Evolutionary conservation across 1,140 invertebrate species (phyloP).

Genomic region (Drosophila neocordata): DNA sequence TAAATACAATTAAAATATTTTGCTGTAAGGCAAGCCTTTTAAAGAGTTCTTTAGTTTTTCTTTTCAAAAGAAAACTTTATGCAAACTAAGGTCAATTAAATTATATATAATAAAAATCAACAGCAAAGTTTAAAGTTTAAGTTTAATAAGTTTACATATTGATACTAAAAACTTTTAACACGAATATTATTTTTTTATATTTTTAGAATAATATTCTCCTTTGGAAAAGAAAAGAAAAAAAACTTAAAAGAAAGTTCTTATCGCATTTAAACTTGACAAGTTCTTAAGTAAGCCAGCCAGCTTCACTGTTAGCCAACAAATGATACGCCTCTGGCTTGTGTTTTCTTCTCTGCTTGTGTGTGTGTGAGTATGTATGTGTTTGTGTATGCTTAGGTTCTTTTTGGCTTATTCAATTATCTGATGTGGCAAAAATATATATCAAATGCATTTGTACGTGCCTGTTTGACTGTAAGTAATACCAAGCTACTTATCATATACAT

Average conservation of each 20-base stretch:
- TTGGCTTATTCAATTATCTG: conserved; percentile 8
- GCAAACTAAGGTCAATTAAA: too few relatives aligned
- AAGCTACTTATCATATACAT: not conserved
- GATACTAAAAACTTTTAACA: too few relatives aligned
- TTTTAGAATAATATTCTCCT: too few relatives aligned
- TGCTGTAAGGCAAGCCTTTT: too few relatives aligned
- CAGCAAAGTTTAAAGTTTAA: too few relatives aligned
- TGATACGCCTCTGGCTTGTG: not conserved
- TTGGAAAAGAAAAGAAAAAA: too few relatives aligned
- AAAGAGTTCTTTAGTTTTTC: too few relatives aligned
- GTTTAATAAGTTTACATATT: too few relatives aligned
- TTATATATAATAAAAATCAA: too few relatives aligned
- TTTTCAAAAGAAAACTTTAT: too few relatives aligned
- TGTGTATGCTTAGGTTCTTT: conserved; percentile 1
- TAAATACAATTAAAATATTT: too few relatives aligned
- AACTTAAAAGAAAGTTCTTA: conserved; percentile 9
- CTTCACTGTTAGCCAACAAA: not conserved
- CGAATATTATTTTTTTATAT: too few relatives aligned
- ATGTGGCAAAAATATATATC: conserved; percentile 9
- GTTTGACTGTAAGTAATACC: not conserved
- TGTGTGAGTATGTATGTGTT: not conserved
- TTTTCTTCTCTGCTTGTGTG: not conserved
- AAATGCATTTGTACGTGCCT: conserved; percentile 3
- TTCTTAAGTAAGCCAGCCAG: not conserved
- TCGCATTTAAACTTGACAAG: not conserved